Percentiles rank a stretch among this genome's conserved stretches.
Conservation (phyloP, 2,888 invertebrate genomes). For the Hypomecis atomaria region DNA sequence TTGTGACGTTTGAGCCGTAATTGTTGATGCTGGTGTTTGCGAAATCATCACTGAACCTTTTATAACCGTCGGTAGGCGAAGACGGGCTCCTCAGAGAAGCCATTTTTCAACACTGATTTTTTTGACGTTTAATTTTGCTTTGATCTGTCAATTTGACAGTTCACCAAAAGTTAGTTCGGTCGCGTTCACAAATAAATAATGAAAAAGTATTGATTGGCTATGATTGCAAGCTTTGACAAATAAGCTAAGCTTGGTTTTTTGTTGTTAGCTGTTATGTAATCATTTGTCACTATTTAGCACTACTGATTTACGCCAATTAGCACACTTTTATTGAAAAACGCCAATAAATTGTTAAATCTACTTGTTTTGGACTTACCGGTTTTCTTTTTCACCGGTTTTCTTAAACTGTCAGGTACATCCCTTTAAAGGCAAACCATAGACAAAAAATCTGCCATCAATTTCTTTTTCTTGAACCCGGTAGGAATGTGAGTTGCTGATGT, state of each 20-base stretch:
- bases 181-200: background rate
- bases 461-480: conserved; percentile 81
- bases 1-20: conserved; percentile 86
- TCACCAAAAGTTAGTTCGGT: background rate
- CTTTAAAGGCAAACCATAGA: conserved; percentile 52
- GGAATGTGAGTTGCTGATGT: conserved; percentile 78
- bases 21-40: conserved; percentile 83
- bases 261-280: no score
- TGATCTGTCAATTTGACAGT: background rate
- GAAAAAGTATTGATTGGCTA: background rate
- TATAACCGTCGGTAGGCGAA: conserved; percentile 86
- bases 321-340: no score
- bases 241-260: no score
- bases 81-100: conserved; percentile 84
- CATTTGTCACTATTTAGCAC: no score
- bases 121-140: conserved; percentile 26
- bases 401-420: conserved; percentile 40
- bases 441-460: conserved; percentile 55
- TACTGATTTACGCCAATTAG: no score
- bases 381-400: conserved; percentile 33
- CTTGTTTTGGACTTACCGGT: conserved; percentile 27
- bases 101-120: conserved; percentile 76
- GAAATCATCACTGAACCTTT: conserved; percentile 87
- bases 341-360: no score
- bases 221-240: no score